Evolutionary conservation across 2,888 invertebrate genomes (phyloP), one percentile per base, ranked within the genome.

Genomic region (Macrophya alboannulata): DNA sequence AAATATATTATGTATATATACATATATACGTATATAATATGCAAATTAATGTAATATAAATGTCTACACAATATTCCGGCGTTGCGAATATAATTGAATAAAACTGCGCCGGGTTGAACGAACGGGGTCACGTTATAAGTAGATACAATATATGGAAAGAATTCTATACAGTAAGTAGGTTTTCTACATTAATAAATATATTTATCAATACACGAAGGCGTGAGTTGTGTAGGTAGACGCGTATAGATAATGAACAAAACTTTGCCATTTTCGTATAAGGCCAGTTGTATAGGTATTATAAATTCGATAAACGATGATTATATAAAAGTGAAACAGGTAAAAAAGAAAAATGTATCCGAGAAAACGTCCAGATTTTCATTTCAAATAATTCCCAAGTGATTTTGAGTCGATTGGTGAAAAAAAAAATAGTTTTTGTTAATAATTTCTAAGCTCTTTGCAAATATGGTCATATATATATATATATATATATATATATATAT

Each of bases 221-320:
- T 68, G 37, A 4, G 10, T 2, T 1, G 1, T 31, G 72, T 74
- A 45, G 72, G 72, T 45, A 74, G 72, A 45, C 45, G 72, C 21
- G 48, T 48, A 48, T 48, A 45, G 72, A 74, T 74, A 74, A 72
- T 74, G 72, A 45, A 74, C 43, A 74, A 74, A 74, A 45, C 72
- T 74, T 74, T 45, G 72, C 72, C n/a, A 74, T 74, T 45, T 45
- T 43, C 45, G 15, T n/a, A n/a, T n/a, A n/a, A n/a, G n/a, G n/a
- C n/a, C n/a, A n/a, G n/a, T n/a, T n/a, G n/a, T n/a, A n/a, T n/a
- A n/a, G n/a, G n/a, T n/a, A n/a, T n/a, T n/a, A n/a, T n/a, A 45
- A 74, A 48, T 12, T 48, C n/a, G 4, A 48, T 12, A 48, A 48
- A 48, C 8, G 48, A 12, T 48, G 48, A 48, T 10, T 48, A 48